phyloP scores from a whole-genome alignment of 2,797 vertebrate genomes.

The Sebastes cheni region DNA sequence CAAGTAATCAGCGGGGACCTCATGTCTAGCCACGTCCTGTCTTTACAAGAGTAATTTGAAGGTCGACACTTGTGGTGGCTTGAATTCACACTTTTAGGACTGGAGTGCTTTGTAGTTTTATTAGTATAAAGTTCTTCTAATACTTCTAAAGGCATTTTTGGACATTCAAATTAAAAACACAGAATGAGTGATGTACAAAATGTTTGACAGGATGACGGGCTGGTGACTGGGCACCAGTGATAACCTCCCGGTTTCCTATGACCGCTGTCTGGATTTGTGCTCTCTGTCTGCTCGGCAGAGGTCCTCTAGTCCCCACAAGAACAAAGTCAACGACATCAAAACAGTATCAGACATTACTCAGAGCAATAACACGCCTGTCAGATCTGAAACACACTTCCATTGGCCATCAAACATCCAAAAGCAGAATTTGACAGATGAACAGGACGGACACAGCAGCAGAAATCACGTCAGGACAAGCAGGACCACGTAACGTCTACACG shows the following conservation, averaged over 20 bases:
- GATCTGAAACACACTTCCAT: conserved; percentile 10
- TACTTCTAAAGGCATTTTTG: neutral
- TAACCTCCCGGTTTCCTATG: neutral
- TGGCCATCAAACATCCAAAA: conserved; percentile 1
- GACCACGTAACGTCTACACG: neutral
- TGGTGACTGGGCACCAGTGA: neutral
- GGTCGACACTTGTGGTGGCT: too few species aligned
- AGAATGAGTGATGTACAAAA: neutral
- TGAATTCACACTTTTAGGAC: too few species aligned
- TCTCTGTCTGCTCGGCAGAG: neutral
- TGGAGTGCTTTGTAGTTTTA: neutral
- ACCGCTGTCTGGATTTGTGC: neutral
- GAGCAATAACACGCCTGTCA: conserved; percentile 3
- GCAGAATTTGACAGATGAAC: conserved; percentile 15
- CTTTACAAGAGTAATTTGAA: too few species aligned
- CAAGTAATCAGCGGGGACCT: neutral
- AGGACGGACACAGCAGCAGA: neutral
- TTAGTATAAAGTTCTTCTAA: neutral
- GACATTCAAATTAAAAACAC: neutral
- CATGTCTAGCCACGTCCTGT: too few species aligned
- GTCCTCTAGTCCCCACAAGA: neutral
- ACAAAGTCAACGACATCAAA: neutral
- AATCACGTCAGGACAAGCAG: conserved; percentile 9
- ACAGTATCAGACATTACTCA: neutral
- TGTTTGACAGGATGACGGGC: neutral